These are phyloP conservation scores for Micrasema longulum DNA, from an alignment of 1,140 invertebrate genomes.

Conservation along the genomic window DNA sequence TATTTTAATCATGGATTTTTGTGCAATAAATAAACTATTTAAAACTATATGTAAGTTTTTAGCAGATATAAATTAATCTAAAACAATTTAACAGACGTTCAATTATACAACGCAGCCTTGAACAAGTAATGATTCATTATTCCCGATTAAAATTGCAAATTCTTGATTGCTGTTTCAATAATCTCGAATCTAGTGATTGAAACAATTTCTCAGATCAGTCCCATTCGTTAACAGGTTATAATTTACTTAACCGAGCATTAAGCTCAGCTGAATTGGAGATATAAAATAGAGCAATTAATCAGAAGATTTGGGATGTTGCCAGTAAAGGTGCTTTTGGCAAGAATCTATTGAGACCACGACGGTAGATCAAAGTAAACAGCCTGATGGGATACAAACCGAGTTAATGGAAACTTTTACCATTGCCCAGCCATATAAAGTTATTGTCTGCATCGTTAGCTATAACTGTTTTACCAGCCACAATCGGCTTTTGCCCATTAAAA, in stretches of 20 bases:
- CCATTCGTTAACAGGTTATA: slow-evolving; percentile 16
- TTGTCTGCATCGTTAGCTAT: no score
- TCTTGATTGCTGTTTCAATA: neutral
- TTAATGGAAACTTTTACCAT: no score
- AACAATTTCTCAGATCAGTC: neutral
- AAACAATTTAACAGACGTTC: no score
- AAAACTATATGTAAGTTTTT: no score
- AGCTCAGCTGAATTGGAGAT: slow-evolving; percentile 4
- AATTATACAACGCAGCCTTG: no score
- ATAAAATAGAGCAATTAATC: slow-evolving; percentile 23
- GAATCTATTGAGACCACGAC: slow-evolving; percentile 5
- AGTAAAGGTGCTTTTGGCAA: slow-evolving; percentile 1
- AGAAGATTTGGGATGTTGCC: neutral
- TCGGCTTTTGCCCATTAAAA: no score
- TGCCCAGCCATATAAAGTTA: no score
- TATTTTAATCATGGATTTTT: no score
- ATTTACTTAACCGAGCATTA: slow-evolving; percentile 24
- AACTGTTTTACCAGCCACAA: no score
- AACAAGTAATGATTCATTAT: slow-evolving; percentile 1
- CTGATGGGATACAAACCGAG: neutral
- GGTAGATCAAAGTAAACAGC: slow-evolving; percentile 14
- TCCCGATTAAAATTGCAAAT: neutral
- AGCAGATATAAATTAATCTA: no score
- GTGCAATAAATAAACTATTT: no score
- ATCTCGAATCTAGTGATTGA: neutral